Base-by-base conservation (phyloP, 2,797 vertebrate species). In the Ispidina lecontei region DNA sequence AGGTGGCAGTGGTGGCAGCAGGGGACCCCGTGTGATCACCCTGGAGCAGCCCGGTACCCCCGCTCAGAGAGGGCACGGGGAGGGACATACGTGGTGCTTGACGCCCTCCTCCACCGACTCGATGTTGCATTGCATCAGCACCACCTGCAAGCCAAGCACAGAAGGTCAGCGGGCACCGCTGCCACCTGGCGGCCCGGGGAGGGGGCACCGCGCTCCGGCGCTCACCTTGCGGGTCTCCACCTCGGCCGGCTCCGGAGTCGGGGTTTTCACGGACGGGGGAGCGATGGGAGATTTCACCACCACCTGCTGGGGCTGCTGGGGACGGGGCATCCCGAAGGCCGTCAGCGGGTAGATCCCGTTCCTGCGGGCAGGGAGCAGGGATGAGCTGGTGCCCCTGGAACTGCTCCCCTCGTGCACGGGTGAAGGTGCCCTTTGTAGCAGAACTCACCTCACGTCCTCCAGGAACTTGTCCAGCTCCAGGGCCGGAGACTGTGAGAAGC, bases 121-220 rank as follows among this genome's bases (percentile, higher is more conserved):
- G 5, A 99, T 99, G 96, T 99, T 99, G 95, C 99, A 99, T 96
- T 99, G 99, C 99, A 99, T 99, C 97, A 99, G 98, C 81, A 99
- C 98, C 79, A 99, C 99, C 99, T 99, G 96, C 2, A 93, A 95
- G 1, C 46, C n/a, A 91, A 68, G 47, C 62, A 71, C 33, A 72
- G 56, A 75, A 4, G 0, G 0, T 88, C 12, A 93, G 7, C 4
- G 20, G 3, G 37, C 4, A 31, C 43, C 4, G 25, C 41, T 14
- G 29, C 12, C 2, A 16, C 35, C 7, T 7, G 0, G 13, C 46
- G 4, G 18, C 25, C 23, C 1, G 2, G 18, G 9, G 21, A 19
- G 4, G 7, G 39, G 10, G 8, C 5, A 31, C 2, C 0, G 14
- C 15, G 49, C 49, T 21, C 31, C 51, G 4, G 4, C 4, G 0